Evolutionary conservation across 2,797 vertebrate species (phyloP).

Genomic region (Phoeniculus purpureus): DNA sequence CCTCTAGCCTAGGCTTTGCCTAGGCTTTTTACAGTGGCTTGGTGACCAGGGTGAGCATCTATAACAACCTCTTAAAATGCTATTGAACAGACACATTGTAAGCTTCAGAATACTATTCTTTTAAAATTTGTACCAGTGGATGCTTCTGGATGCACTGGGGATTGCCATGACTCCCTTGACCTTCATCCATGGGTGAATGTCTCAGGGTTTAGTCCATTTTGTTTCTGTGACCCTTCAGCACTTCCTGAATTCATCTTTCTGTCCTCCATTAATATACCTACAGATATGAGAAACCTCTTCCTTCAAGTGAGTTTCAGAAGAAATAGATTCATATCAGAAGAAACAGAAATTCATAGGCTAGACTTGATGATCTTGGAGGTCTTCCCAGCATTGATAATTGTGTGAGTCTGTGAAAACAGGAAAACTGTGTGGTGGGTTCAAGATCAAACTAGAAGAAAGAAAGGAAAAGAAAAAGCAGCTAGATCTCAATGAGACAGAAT

Average conservation of each 20-base stretch:
- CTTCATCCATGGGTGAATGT: not conserved
- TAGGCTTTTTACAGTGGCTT: not conserved
- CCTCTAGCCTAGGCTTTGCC: not conserved
- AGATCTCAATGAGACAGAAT: no score
- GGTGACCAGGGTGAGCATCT: not conserved
- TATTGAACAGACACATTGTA: not conserved
- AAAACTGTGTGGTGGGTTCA: no score
- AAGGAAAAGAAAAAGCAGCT: no score
- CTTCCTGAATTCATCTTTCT: not conserved
- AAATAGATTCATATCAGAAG: no score
- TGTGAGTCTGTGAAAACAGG: no score
- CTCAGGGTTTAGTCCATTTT: not conserved
- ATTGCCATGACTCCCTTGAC: not conserved
- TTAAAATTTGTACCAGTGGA: not conserved
- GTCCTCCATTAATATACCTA: not conserved
- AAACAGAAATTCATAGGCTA: no score
- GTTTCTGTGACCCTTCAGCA: not conserved
- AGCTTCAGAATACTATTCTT: not conserved
- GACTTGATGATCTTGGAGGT: no score
- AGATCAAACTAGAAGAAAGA: no score
- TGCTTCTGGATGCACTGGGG: not conserved
- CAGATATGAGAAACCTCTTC: not conserved
- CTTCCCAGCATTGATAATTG: no score
- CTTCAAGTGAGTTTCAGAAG: conserved; percentile 2
- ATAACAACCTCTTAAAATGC: not conserved